Percentiles rank a stretch among this genome's conserved stretches.
Conservation (phyloP, 2,888 invertebrate species). For the Calliopum simillimum region DNA sequence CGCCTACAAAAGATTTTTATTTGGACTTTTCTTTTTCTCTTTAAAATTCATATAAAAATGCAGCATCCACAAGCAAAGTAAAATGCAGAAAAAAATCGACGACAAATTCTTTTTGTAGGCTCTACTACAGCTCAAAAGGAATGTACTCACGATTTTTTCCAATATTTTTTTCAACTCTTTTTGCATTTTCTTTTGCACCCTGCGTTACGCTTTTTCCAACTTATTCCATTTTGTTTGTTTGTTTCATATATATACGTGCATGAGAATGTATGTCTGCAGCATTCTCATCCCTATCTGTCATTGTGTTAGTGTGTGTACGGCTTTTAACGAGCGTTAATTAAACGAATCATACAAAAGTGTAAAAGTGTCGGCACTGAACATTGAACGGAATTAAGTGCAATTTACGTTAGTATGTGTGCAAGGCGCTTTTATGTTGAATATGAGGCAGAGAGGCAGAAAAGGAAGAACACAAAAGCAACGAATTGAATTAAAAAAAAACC, state of each 20-base stretch:
- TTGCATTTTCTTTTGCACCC: not conserved
- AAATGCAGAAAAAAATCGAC: too few species aligned
- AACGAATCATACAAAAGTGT: conserved; percentile 36
- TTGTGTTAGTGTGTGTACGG: conserved; percentile 1
- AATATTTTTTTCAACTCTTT: not conserved
- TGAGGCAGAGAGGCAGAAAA: not conserved
- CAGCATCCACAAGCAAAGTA: too few species aligned
- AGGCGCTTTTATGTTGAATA: conserved; percentile 3
- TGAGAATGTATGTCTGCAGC: too few species aligned
- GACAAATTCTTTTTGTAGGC: not conserved
- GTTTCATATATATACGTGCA: too few species aligned
- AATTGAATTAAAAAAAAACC: too few species aligned
- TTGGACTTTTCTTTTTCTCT: too few species aligned
- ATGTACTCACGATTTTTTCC: conserved; percentile 11
- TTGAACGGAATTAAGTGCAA: conserved; percentile 20
- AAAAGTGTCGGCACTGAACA: conserved; percentile 25
- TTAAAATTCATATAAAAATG: too few species aligned
- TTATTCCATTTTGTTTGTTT: not conserved
- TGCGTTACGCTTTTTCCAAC: not conserved
- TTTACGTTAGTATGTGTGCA: conserved; percentile 11
- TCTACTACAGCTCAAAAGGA: conserved; percentile 24
- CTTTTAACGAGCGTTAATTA: conserved; percentile 41
- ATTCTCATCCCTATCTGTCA: not conserved
- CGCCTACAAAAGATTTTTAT: too few species aligned
- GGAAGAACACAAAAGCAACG: not conserved